phyloP scores from a whole-genome alignment of 2,797 vertebrate species.

The Toxotes lorentzi region DNA sequence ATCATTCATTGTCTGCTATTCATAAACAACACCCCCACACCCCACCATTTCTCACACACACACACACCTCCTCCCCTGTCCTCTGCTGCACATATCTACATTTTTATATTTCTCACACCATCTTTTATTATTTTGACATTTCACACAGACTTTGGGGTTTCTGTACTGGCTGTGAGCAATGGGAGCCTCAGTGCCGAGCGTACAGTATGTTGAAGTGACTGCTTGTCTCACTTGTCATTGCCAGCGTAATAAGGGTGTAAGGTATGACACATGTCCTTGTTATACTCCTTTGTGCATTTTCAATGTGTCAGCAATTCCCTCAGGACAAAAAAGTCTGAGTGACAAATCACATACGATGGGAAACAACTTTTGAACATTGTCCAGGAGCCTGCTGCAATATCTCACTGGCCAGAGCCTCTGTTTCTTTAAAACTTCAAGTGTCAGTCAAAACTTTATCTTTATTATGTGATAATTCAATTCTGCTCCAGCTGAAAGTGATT shows the following conservation, averaged over 20 bases:
- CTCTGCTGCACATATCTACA: constrained; percentile 46
- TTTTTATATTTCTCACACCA: constrained; percentile 64
- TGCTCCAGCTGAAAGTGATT: constrained; percentile 28
- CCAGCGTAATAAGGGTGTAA: constrained; percentile 79
- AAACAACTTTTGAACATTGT: constrained; percentile 70
- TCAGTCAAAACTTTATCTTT: constrained; percentile 54
- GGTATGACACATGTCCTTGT: constrained; percentile 83
- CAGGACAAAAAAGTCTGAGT: constrained; percentile 63
- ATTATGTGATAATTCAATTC: constrained; percentile 45
- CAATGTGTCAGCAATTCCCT: constrained; percentile 76
- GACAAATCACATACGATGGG: constrained; percentile 76
- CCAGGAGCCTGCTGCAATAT: constrained; percentile 45
- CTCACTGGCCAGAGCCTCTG: constrained; percentile 2
- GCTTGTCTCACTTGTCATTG: constrained; percentile 80
- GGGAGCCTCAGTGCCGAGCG: constrained; percentile 36
- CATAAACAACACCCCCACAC: constrained; percentile 64
- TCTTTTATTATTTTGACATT: constrained; percentile 68
- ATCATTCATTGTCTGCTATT: constrained; percentile 82
- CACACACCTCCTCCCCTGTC: constrained; percentile 25
- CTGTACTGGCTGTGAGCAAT: constrained; percentile 64
- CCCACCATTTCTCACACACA: constrained; percentile 6
- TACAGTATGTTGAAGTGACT: constrained; percentile 67
- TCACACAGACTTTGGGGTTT: constrained; percentile 56
- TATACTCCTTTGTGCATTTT: constrained; percentile 79
- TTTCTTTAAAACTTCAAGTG: constrained; percentile 42